Evolutionary conservation across 2,888 invertebrate genomes (phyloP), one percentile per base, ranked within the genome.

Genomic region (Aspidiotus destructor): DNA sequence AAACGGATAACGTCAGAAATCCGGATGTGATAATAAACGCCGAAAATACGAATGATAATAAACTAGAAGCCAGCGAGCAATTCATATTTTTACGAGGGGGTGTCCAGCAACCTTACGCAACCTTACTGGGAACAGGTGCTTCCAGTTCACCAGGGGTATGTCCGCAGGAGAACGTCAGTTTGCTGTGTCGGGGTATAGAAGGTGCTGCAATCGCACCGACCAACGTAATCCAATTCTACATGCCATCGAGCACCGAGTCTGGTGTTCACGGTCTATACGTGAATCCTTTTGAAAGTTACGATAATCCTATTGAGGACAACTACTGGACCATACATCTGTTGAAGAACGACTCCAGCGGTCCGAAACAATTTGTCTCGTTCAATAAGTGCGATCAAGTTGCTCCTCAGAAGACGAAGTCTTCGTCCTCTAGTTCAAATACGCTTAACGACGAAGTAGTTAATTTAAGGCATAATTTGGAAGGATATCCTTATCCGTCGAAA

Each of bases 391-490:
- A 58, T 17, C 42, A 58, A 48, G 42, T 48, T 40, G 44, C 41
- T 5, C 40, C 42, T 48, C 17, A 44, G 8, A 41, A 16, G n/a
- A 9, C 55, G 8, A 58, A 58, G 40, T 16, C 55, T 15, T 13
- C 44, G 13, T n/a, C 44, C 8, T 8, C 54, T 41, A 17, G 40
- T 11, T 28, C 8, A 3, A 17, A 17, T 28, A 58, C 17, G 28
- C 8, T 8, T 9, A n/a, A 28, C 28, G 58, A 58, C 15, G 55
- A 64, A 16, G 48, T 44, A 11, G 15, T 58, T 40, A 67, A 67
- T 67, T 53, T 68, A 61, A 48, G 61, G 41, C 68, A 61, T 53
- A 68, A 68, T 68, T 68, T 68, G 53, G 68, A 67, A 67, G 67
- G 67, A 28, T 67, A 67, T 67, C 67, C 67, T 41, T 67, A 67